Percentiles rank a stretch among this genome's conserved stretches.
phyloP scores from a whole-genome alignment of 2,113 vertebrate genomes.

The Pelobates fuscus region DNA sequence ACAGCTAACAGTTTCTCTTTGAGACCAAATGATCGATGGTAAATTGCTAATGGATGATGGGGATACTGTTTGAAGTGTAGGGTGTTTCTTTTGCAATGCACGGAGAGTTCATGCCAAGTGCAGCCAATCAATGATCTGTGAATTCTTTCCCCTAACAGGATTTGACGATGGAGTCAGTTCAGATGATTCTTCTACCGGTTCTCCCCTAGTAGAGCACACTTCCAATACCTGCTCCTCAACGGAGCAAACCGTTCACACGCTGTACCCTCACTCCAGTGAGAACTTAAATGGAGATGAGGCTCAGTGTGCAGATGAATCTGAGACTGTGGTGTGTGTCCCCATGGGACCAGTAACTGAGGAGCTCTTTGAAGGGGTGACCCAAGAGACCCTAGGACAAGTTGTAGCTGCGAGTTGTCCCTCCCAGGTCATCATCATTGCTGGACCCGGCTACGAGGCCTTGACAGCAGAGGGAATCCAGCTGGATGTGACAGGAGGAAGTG shows the following conservation, averaged over 20 bases:
- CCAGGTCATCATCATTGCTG: constrained; percentile 88
- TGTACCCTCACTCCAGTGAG: constrained; percentile 58
- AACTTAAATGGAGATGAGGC: constrained; percentile 51
- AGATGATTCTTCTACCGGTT: constrained; percentile 52
- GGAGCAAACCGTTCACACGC: neutral
- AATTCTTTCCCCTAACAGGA: constrained; percentile 46
- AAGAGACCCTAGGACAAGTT: constrained; percentile 74
- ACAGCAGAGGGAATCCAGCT: constrained; percentile 82
- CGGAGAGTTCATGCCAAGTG: no score
- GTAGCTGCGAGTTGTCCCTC: constrained; percentile 74
- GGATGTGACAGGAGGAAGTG: constrained; percentile 63
- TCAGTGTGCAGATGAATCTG: constrained; percentile 53
- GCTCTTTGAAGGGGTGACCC: constrained; percentile 67
- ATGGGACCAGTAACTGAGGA: constrained; percentile 61
- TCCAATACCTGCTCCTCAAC: constrained; percentile 53
- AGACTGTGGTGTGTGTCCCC: constrained; percentile 66
- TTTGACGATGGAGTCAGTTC: constrained; percentile 57
- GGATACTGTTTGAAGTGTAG: no score
- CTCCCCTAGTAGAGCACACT: constrained; percentile 44
- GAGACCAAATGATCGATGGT: no score
- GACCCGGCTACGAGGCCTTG: constrained; percentile 80
- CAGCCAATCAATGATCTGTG: neutral
- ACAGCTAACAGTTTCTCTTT: no score
- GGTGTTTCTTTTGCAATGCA: no score
- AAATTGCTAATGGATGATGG: no score